Base-by-base conservation (phyloP, 2,888 invertebrate species). In the Endomychus coccineus region DNA sequence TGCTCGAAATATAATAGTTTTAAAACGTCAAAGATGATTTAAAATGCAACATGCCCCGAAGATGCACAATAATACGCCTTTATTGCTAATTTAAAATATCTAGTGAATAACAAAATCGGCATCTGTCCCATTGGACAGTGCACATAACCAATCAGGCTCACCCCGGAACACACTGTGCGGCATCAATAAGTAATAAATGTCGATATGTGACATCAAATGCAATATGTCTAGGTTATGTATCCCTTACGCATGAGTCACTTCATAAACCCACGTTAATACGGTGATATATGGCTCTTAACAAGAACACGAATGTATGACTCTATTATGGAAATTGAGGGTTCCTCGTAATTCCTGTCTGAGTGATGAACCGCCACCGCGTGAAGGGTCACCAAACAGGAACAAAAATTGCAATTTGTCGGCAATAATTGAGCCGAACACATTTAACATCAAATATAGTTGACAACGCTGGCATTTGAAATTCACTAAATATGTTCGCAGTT, bases 151-250 rank as follows among this genome's bases (percentile, higher is more conserved):
- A 60, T 61, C 56, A 50, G 10, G 11, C 13, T 43, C 48, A 49
- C 48, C 13, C 10, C 15, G 14, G 19, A 49, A 48, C 55, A 54
- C 55, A 27, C 33, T 23, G 34, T 39, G 42, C 15, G 30, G 46
- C 58, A 59, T 61, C 60, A 59, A 61, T 62, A 59, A 54, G 53
- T 56, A 52, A 55, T 54, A 49, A 53, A 55, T 47, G 54, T 50
- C 49, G 42, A 46, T 54, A 52, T 44, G 50, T 50, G 51, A 49
- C 46, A 47, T 36, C 41, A 39, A 47, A 48, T 45, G 53, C 52
- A 52, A 54, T 53, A 54, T 50, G 51, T 45, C 45, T 42, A 37
- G 39, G 44, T 52, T 53, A 50, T 39, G 45, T 48, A 48, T 52
- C 55, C 56, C 56, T 54, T 52, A 58, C 52, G 55, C 52, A 54